Evolutionary conservation across 2,797 vertebrate species (phyloP).

Genomic region (Rhabdomys pumilio): DNA sequence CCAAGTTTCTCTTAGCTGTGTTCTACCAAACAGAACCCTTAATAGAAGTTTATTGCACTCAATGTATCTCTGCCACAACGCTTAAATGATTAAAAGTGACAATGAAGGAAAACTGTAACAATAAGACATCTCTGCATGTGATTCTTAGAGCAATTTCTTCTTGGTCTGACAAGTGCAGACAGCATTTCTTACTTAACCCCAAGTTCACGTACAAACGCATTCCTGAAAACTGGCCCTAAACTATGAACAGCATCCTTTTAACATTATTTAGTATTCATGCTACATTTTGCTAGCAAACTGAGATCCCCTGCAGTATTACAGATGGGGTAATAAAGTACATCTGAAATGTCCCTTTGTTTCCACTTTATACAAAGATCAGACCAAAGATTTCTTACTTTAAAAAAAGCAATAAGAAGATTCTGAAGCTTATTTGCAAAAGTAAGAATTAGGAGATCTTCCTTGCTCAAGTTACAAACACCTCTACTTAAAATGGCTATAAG

Average conservation of each 20-base stretch:
- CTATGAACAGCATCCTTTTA: slow-evolving; percentile 11
- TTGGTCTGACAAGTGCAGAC: neutral
- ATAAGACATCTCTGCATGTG: neutral
- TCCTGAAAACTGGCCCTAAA: slow-evolving; percentile 28
- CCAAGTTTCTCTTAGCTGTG: slow-evolving; percentile 13
- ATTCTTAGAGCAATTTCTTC: slow-evolving; percentile 23
- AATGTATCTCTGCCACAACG: neutral
- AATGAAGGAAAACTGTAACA: slow-evolving; percentile 34
- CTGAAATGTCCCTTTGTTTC: slow-evolving; percentile 43
- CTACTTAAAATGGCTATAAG: neutral
- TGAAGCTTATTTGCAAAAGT: slow-evolving; percentile 44
- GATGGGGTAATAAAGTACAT: neutral
- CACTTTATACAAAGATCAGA: slow-evolving; percentile 48
- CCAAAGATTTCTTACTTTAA: slow-evolving; percentile 55
- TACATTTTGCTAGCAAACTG: slow-evolving; percentile 30
- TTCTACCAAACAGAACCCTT: slow-evolving; percentile 7
- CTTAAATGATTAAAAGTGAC: neutral
- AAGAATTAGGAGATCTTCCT: slow-evolving; percentile 34
- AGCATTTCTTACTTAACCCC: neutral
- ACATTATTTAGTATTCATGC: neutral
- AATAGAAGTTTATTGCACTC: slow-evolving; percentile 7
- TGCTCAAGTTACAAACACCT: slow-evolving; percentile 6
- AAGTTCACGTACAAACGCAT: neutral
- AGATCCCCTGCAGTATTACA: slow-evolving; percentile 20
- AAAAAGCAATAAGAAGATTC: slow-evolving; percentile 30